Percentiles rank a stretch among this genome's conserved stretches.
Conservation (phyloP, 2,113 vertebrate species). For the Poecilia latipinna region DNA sequence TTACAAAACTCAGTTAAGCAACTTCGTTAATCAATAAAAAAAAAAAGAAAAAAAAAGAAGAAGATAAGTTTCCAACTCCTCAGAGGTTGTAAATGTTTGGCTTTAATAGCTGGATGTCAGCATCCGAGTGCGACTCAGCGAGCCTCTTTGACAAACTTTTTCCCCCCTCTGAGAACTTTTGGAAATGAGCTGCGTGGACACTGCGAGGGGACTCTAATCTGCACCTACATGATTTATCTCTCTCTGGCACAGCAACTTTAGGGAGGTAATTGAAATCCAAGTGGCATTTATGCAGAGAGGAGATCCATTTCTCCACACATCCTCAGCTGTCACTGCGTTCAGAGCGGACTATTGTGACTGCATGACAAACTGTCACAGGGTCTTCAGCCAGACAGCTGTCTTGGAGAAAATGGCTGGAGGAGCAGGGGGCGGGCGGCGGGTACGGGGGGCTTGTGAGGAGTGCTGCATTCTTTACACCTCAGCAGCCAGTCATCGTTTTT, state of each 20-base stretch:
- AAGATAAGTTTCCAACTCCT: not conserved
- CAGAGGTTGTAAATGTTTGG: not conserved
- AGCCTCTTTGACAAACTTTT: constrained; percentile 45
- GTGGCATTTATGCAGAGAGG: constrained; percentile 63
- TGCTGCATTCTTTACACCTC: constrained; percentile 68
- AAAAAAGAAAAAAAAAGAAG: not conserved
- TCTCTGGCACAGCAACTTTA: constrained; percentile 46
- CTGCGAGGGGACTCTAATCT: constrained; percentile 60
- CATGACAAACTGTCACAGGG: constrained; percentile 72
- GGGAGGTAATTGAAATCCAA: constrained; percentile 71
- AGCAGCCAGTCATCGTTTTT: constrained; percentile 72
- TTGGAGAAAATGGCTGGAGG: constrained; percentile 42
- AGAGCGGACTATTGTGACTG: constrained; percentile 65
- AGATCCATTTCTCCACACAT: constrained; percentile 66
- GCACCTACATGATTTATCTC: constrained; percentile 62
- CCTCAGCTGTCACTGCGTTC: constrained; percentile 76
- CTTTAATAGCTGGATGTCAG: constrained; percentile 42
- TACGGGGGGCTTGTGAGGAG: constrained; percentile 32
- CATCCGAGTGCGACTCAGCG: constrained; percentile 45
- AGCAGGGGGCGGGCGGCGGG: constrained; percentile 29
- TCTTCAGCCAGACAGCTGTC: constrained; percentile 73
- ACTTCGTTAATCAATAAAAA: not conserved
- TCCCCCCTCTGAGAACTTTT: constrained; percentile 38
- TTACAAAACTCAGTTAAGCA: constrained; percentile 38
- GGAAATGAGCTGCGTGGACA: constrained; percentile 42